Evolutionary conservation across 2,888 invertebrate genomes (phyloP), one percentile per base, ranked within the genome.

Genomic region (Perithous albicinctus): DNA sequence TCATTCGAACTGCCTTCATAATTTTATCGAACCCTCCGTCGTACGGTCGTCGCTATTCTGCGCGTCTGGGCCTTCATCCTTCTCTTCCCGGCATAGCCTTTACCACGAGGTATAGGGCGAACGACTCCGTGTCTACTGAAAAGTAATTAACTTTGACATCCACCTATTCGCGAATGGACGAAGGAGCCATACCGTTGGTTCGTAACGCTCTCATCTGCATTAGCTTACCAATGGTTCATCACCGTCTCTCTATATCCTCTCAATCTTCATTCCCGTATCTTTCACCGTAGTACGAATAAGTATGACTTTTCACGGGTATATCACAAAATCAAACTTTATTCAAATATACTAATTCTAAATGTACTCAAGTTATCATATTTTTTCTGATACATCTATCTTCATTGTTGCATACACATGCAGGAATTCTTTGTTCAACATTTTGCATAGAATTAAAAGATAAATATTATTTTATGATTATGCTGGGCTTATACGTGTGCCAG

Each of bases 101-200:
- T 8, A 18, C 15, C 29, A 2, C 32, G 5, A 48, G 6, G 3
- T 20, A 15, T 8, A 6, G 5, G 18, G 18, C 20, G 20, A 48
- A 10, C 48, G 10, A 66, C 64, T 35, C 48, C n/a, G 67, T 48
- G 15, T 6, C 67, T 20, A 48, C 32, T 18, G 20, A 67, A 35
- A 32, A n/a, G 48, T 51, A 67, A 67, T 67, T 67, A 67, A 67
- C 48, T 51, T 12, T 20, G 51, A 67, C 48, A 48, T 66, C n/a
- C 29, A 12, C 8, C 32, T 48, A 48, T 35, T 20, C 6, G n/a
- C 8, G 7, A 35, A 18, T 32, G n/a, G 20, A 63, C 12, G 29
- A n/a, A n/a, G n/a, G 23, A 29, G n/a, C 26, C 51, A 29, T 2
- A 26, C 1, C 1, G 18, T 6, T 1, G 6, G 26, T 1, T 43